Evolutionary conservation across 2,797 vertebrate genomes (phyloP).

Genomic region (Meda fulgida): DNA sequence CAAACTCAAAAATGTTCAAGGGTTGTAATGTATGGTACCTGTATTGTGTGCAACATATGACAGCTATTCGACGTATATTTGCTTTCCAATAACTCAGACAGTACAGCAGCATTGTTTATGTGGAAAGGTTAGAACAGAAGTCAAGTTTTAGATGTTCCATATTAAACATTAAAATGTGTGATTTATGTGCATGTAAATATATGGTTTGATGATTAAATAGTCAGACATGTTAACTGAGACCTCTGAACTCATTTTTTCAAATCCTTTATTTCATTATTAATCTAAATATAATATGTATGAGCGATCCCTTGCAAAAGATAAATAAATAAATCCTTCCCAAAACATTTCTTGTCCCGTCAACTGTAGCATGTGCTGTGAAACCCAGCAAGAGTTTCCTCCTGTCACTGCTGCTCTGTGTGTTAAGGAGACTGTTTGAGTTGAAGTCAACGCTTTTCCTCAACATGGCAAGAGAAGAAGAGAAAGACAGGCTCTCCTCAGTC

Average conservation of each 20-base stretch:
- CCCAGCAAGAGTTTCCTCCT: conserved; percentile 7
- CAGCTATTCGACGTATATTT: neutral
- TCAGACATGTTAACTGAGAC: neutral
- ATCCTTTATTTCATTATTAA: neutral
- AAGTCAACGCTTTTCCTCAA: conserved; percentile 26
- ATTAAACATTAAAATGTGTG: neutral
- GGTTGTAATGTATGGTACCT: neutral
- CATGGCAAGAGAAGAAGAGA: conserved; percentile 50
- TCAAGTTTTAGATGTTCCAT: neutral
- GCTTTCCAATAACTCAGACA: neutral
- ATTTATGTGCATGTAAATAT: neutral
- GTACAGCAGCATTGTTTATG: neutral
- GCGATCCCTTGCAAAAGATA: neutral
- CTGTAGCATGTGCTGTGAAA: neutral
- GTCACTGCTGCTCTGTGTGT: conserved; percentile 23
- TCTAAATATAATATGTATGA: neutral
- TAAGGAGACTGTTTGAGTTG: conserved; percentile 9
- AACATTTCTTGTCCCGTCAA: conserved; percentile 3
- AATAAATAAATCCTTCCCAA: neutral
- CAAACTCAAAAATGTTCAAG: neutral
- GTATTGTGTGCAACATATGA: neutral
- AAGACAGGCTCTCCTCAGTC: conserved; percentile 69
- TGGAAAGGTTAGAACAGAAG: too few relatives aligned
- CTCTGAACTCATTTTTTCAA: neutral
- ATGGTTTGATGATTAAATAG: neutral